Evolutionary conservation across 2,797 vertebrate genomes (phyloP), one percentile per base, ranked within the genome.

Genomic region (Xenops minutus): DNA sequence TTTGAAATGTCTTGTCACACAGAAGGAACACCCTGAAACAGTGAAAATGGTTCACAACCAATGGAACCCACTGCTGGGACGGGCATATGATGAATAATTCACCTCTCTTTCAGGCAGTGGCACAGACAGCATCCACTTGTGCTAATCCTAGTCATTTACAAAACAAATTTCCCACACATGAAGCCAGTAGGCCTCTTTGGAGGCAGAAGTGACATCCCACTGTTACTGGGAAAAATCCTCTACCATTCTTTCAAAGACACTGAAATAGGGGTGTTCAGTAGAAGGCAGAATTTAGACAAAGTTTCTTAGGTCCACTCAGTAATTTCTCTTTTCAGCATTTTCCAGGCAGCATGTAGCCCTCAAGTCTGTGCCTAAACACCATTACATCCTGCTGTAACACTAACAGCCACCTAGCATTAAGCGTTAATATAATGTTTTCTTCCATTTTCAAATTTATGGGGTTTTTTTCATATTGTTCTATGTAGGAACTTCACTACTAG

Each of bases 81-180:
- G 7, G 56, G 30, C 64, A 52, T 9, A 61, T 43, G 66, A 88
- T 93, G 74, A 96, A 92, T 89, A 92, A 94, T 75, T 95, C 43
- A 85, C 86, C 61, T 85, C 74, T 89, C 79, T 81, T 93, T 62
- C 20, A 52, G 54, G 12, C 52, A 71, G 49, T 8, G n/a, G 58
- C 85, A 61, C 32, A 81, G 80, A 95, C 54, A 95, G 83, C 84
- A 93, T 67, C 46, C 75, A 56, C 88, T 95, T 97, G 82, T 93
- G 79, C 64, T 95, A 73, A 73, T 92, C 76, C 43, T 20, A 32
- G 56, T 59, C 51, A 92, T 58, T 87, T 72, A 87, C 89, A 90
- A 90, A 94, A 83, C 58, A 69, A 36, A 92, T 73, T 92, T 94
- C 94, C 95, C 93, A 95, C 86, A 87, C 93, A 95, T 51, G 39